phyloP scores from a whole-genome alignment of 2,113 vertebrate species.

The Phoenicopterus ruber region DNA sequence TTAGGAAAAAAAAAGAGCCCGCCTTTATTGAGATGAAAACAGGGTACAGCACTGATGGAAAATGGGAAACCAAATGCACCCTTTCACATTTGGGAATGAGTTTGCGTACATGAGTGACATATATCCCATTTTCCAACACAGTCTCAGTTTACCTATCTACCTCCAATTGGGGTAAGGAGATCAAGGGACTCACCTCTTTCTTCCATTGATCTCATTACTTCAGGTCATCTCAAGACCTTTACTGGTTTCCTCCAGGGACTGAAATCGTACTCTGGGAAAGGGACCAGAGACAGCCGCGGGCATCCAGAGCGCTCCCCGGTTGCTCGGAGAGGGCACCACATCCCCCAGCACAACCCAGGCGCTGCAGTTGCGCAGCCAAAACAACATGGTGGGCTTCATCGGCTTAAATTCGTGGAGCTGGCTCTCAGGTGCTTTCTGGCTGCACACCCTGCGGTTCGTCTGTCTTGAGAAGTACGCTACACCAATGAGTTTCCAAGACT shows the following conservation, averaged over 20 bases:
- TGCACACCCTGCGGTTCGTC: not conserved
- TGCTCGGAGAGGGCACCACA: fast-evolving
- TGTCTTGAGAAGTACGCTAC: not conserved
- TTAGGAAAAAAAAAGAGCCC: not conserved
- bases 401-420: not conserved
- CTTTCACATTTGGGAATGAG: not conserved
- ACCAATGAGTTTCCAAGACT: not conserved
- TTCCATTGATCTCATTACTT: not conserved
- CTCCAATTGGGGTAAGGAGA: not conserved
- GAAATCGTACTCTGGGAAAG: not conserved
- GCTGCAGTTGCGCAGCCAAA: not conserved
- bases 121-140: not conserved
- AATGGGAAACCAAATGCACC: not conserved
- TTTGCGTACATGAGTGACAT: not conserved
- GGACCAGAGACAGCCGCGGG: not conserved
- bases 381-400: fast-evolving
- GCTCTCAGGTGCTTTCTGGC: not conserved
- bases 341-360: not conserved
- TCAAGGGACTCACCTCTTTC: not conserved
- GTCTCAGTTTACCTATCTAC: not conserved
- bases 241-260: not conserved
- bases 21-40: not conserved
- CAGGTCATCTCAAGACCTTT: not conserved
- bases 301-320: not conserved
- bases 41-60: not conserved